phyloP scores from a whole-genome alignment of 2,888 invertebrate species.

The Torymus tubicola region DNA sequence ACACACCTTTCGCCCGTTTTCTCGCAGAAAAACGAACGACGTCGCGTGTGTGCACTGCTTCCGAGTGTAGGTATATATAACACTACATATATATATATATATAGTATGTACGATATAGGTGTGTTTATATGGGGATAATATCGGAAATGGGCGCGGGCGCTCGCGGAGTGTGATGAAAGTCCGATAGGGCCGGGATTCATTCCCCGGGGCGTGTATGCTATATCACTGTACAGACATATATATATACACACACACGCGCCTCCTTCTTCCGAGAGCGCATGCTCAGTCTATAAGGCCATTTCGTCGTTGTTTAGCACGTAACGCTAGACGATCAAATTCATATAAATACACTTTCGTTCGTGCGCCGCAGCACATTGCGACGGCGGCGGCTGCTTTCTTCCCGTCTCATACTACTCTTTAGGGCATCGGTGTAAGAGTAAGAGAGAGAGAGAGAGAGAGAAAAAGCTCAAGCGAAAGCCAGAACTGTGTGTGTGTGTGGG shows the following conservation, averaged over 20 bases:
- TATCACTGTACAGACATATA: not conserved
- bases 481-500: not conserved
- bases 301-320: constrained; percentile 20
- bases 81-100: too few relatives aligned
- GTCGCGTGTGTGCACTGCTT: constrained; percentile 9
- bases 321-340: constrained; percentile 26
- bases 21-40: constrained; percentile 8
- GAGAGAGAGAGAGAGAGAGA: constrained; percentile 1
- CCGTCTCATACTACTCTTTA: not conserved
- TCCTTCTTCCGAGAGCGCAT: too few relatives aligned
- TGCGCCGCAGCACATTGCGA: not conserved
- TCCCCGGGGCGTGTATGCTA: not conserved
- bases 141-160: constrained; percentile 33
- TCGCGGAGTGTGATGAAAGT: constrained; percentile 35
- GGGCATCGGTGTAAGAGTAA: not conserved
- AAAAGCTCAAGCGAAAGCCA: constrained; percentile 20
- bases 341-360: constrained; percentile 33
- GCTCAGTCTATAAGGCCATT: constrained; percentile 2
- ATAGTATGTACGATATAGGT: too few relatives aligned
- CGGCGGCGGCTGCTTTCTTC: constrained; percentile 2
- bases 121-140: constrained; percentile 14
- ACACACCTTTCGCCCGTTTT: not conserved
- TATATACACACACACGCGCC: too few relatives aligned
- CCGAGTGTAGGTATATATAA: not conserved
- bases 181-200: constrained; percentile 22